Evolutionary conservation across 2,888 invertebrate genomes (phyloP), one percentile per base, ranked within the genome.

Genomic region (Pteria penguin): DNA sequence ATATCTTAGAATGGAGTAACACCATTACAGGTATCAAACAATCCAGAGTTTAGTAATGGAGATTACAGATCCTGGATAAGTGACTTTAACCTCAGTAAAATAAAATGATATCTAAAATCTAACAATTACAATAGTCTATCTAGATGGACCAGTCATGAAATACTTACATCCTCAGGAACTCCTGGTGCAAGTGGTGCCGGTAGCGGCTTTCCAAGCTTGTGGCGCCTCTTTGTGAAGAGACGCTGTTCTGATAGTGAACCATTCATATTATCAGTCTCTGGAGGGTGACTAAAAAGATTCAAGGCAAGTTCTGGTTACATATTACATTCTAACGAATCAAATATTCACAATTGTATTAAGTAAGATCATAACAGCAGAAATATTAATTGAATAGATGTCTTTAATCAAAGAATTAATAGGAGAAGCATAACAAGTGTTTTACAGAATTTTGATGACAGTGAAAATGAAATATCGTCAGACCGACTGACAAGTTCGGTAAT

Each of bases 131-230:
- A 45, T 14, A 8, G 14, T 14, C 45, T 45, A 14, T 45, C 45
- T 45, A 45, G 45, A 45, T 45, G n/a, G n/a, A n/a, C 45, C 45
- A 14, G 8, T 11, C 45, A 57, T 65, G 8, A 22, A 5, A 57
- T 29, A 82, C 86, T 85, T 81, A 91, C 91, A 84, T 91, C 89
- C 60, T 83, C 83, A n/a, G 91, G 90, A 4, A 90, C 79, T 63
- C 82, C 79, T 63, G 88, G 86, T 70, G 89, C 89, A 84, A 86
- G 85, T 33, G n/a, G n/a, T n/a, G 84, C 54, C 60, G 57, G 76
- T 29, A 68, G 55, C 8, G 65, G 63, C 27, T 31, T 36, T 24
- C 83, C 83, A 45, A 81, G 69, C 27, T 78, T 72, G 71, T 86
- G 81, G 36, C 84, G 84, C 67, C 85, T 84, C 55, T 60, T 55